Percentiles rank a stretch among this genome's conserved stretches.
These are phyloP conservation scores for Phymanthus crucifer DNA, from an alignment of 92 coral and sea anemone species.

Conservation along the genomic window DNA sequence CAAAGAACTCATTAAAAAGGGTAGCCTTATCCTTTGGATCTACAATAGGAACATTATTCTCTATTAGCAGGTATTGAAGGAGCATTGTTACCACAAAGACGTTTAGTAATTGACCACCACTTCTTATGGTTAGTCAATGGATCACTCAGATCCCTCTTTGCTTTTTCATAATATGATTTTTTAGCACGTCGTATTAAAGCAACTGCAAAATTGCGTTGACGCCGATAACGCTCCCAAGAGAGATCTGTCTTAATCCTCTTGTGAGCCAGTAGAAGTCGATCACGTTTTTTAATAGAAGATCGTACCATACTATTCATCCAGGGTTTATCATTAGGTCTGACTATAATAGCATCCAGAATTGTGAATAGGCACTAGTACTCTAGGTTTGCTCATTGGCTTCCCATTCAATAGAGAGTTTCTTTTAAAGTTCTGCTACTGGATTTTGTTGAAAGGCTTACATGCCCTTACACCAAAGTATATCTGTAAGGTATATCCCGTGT, in stretches of 20 bases:
- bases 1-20: background rate
- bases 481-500: too few species aligned
- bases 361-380: too few species aligned
- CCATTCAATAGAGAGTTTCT: too few species aligned
- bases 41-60: background rate
- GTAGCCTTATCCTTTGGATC: too few species aligned
- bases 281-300: background rate
- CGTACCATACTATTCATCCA: constrained; percentile 29
- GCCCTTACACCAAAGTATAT: too few species aligned
- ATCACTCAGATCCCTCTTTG: background rate
- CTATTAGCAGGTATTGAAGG: background rate
- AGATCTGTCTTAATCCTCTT: constrained; percentile 7
- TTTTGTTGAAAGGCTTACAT: too few species aligned
- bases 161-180: background rate
- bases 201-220: constrained; percentile 19
- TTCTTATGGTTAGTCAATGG: background rate
- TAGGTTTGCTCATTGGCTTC: too few species aligned
- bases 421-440: too few species aligned
- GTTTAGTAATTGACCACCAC: background rate
- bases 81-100: background rate
- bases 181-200: background rate
- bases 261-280: constrained; percentile 14
- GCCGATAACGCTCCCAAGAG: constrained; percentile 32
- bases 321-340: constrained; percentile 34
- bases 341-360: too few species aligned